Base-by-base conservation (phyloP, 2,888 invertebrate genomes). In the Cetonia aurata region DNA sequence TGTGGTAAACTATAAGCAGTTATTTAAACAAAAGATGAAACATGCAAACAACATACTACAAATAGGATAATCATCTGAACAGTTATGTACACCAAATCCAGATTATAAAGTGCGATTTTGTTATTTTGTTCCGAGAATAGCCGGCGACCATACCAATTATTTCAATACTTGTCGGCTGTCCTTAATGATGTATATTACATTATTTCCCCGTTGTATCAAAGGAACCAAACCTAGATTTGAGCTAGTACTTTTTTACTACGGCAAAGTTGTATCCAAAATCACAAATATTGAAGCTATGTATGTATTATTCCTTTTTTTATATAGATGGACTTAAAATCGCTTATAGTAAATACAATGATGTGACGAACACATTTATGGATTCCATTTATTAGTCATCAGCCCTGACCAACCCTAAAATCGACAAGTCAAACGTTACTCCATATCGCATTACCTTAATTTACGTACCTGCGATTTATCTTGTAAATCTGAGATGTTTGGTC, bases 361-460 rank as follows among this genome's bases (percentile, higher is more conserved):
- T 66, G 70, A 71, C 70, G 69, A 66, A 74, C 62, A 52, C 66
- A 50, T 66, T 66, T 72, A 72, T 19, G 69, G 72, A 55, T 81
- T 86, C 88, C 88, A 88, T 80, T 88, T 82, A 76, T 79, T 86
- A 78, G 79, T 75, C 68, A 77, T 72, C 70, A 75, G 69, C 42
- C 79, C 77, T 60, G 84, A 85, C 88, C 88, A 88, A 75, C 86
- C 86, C 87, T 88, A 80, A 69, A 83, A 82, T 73, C 76, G 72
- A 79, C 80, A 44, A n/a, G 10, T 37, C 10, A 37, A 9, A 37
- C 6, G 10, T 37, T 37, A 37, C 37, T 37, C 6, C 10, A 37
- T 6, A 6, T 10, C 37, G 10, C 8, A 37, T 37, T 48, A 42
- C 10, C 60, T 55, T 48, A 6, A 48, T 4, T 48, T 48, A 19